Evolutionary conservation across 2,113 vertebrate genomes (phyloP).

Genomic region (Chaenogobius annularis): DNA sequence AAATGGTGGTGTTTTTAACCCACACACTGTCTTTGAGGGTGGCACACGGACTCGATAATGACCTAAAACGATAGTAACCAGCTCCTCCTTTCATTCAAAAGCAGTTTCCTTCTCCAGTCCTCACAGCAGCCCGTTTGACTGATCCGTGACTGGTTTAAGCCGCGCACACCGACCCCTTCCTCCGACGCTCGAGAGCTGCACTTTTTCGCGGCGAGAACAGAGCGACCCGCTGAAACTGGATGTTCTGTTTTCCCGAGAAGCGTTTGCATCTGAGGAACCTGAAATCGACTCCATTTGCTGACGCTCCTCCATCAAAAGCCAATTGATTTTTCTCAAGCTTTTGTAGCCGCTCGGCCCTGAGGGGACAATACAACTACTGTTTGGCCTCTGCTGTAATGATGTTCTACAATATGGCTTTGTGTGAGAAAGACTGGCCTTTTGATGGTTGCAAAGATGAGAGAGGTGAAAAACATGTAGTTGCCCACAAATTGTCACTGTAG

Average conservation of each 20-base stretch:
- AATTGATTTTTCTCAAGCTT: constrained; percentile 54
- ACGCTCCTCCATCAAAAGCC: constrained; percentile 61
- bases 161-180: constrained; percentile 28
- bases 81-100: background rate
- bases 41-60: background rate
- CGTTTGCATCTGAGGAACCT: constrained; percentile 58
- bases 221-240: constrained; percentile 55
- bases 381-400: constrained; percentile 21
- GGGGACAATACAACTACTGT: constrained; percentile 30
- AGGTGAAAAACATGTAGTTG: constrained; percentile 30
- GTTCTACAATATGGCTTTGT: constrained; percentile 9
- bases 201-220: constrained; percentile 59
- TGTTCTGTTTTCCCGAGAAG: constrained; percentile 39
- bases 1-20: no score
- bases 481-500: constrained; percentile 16
- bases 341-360: constrained; percentile 29
- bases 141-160: constrained; percentile 23
- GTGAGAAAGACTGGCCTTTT: constrained; percentile 14
- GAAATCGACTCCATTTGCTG: constrained; percentile 66
- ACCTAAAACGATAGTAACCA: background rate
- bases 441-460: constrained; percentile 17
- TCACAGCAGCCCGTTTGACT: constrained; percentile 11
- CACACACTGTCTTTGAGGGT: no score
- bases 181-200: constrained; percentile 49
- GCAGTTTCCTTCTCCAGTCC: background rate